These are phyloP conservation scores for Diadema setosum DNA, from an alignment of 35 echinoderm and acorn worm species.

Conservation along the genomic window DNA sequence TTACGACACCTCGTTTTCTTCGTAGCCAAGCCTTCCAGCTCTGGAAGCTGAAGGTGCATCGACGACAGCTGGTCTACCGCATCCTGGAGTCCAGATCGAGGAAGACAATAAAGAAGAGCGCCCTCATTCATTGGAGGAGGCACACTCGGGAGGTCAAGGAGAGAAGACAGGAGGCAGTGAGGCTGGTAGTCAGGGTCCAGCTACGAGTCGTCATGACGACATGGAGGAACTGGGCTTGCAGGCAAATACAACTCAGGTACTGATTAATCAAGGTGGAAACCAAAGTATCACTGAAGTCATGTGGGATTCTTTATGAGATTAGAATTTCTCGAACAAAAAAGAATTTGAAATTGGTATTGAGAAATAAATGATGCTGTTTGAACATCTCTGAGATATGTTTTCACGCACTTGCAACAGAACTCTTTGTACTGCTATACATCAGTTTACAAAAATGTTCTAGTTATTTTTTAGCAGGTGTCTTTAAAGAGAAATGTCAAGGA, in stretches of 20 bases:
- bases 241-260: neutral
- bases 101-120: neutral
- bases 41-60: conserved; percentile 11
- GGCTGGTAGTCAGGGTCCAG: neutral
- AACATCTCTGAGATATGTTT: neutral
- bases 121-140: neutral
- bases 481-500: too few relatives aligned
- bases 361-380: too few relatives aligned
- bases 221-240: neutral
- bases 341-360: too few relatives aligned
- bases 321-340: neutral
- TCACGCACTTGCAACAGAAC: too few relatives aligned
- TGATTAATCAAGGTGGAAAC: neutral
- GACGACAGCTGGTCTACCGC: neutral
- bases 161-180: neutral
- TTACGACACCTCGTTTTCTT: too few relatives aligned
- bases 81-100: conserved; percentile 21
- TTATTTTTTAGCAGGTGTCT: too few relatives aligned
- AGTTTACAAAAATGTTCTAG: too few relatives aligned
- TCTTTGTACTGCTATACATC: too few relatives aligned
- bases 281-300: neutral
- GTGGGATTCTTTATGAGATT: neutral
- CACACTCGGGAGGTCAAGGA: neutral
- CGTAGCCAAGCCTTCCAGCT: conserved; percentile 14
- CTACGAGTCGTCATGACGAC: neutral